Percentiles rank a stretch among this genome's conserved stretches.
Conservation (phyloP, 2,113 vertebrate genomes). For the Leucosticte australis region DNA sequence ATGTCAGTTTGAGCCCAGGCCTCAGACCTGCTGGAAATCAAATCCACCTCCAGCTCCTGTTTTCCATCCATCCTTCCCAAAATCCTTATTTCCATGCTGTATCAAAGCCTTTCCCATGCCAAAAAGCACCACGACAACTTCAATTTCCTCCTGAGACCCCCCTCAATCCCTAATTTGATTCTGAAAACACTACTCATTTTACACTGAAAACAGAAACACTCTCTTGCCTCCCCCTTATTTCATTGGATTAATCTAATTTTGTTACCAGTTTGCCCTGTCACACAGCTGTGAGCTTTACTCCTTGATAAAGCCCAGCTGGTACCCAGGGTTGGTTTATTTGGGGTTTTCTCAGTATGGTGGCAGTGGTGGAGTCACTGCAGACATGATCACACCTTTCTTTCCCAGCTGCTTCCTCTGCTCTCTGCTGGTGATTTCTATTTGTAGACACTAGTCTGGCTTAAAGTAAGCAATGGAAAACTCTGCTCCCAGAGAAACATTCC, state of each 20-base stretch:
- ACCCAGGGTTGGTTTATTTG: neutral
- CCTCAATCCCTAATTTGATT: neutral
- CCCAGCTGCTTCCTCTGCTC: conserved; percentile 22
- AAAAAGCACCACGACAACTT: neutral
- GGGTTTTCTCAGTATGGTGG: accelerated
- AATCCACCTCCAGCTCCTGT: neutral
- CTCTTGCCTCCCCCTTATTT: neutral
- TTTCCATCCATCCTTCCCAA: neutral
- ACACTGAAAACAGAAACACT: neutral
- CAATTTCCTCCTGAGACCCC: neutral
- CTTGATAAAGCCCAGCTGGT: neutral
- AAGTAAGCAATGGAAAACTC: conserved; percentile 66
- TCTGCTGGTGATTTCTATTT: conserved; percentile 7
- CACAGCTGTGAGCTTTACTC: neutral
- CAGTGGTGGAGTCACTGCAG: neutral
- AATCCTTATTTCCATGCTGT: neutral
- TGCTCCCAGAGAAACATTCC: conserved; percentile 20
- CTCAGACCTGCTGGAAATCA: neutral
- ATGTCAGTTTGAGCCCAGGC: neutral
- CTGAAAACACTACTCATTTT: neutral
- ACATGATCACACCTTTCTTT: neutral
- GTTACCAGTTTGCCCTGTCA: neutral
- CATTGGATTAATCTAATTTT: neutral
- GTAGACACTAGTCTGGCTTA: neutral
- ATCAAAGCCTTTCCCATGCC: neutral